Conservation (phyloP, 2,113 vertebrate genomes). For the Neodon shergylaensis region DNA sequence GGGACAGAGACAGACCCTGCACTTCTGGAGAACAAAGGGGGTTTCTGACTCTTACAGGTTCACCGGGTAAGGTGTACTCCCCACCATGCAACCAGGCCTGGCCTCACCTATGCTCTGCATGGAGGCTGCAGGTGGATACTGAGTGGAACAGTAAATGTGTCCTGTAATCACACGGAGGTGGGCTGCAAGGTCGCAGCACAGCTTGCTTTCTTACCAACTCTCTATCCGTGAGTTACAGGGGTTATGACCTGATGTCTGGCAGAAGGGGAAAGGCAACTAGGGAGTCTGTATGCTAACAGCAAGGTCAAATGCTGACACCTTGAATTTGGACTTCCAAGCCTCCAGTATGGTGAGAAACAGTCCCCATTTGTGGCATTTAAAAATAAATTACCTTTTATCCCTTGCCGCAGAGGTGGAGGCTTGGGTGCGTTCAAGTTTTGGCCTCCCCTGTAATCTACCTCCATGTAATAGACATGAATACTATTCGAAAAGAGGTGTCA, state of each 20-base stretch:
- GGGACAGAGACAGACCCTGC: background rate
- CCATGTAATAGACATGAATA: too few species aligned
- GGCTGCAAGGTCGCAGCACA: background rate
- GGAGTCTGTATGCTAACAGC: background rate
- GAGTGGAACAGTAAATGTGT: too few species aligned
- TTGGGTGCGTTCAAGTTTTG: too few species aligned
- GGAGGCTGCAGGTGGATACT: background rate
- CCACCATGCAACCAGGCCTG: background rate
- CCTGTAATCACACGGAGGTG: background rate
- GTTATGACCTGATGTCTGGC: background rate
- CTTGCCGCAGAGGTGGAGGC: too few species aligned
- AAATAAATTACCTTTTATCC: background rate
- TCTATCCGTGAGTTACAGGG: background rate
- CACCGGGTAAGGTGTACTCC: background rate
- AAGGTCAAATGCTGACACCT: background rate
- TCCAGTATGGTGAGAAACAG: background rate
- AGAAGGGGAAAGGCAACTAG: background rate
- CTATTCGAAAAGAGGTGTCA: too few species aligned
- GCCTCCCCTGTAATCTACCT: too few species aligned
- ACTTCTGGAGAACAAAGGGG: background rate
- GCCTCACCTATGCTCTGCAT: background rate
- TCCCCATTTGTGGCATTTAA: background rate
- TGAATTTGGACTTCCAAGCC: background rate
- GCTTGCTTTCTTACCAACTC: background rate
- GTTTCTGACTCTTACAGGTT: background rate